phyloP scores from a whole-genome alignment of 2,113 vertebrate genomes.

The Oostethus manadensis region DNA sequence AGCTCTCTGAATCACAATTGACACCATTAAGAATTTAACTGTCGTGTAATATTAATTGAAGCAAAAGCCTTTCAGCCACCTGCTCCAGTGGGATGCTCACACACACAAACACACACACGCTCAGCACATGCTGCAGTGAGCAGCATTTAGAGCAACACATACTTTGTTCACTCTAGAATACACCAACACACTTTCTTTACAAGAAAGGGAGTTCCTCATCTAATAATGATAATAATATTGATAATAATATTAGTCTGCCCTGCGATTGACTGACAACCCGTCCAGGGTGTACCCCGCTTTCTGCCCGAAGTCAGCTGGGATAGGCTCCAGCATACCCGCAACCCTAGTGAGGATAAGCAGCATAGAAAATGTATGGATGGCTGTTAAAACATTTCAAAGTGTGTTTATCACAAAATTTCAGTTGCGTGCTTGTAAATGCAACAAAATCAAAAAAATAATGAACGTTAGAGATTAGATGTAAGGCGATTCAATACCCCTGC shows the following conservation, averaged over 20 bases:
- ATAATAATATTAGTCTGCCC: no score
- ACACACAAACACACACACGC: not conserved
- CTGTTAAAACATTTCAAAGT: not conserved
- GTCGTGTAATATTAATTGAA: slow-evolving; percentile 26
- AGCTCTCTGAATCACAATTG: not conserved
- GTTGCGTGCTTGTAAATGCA: not conserved
- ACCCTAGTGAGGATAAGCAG: no score
- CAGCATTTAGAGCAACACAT: not conserved
- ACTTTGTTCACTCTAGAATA: not conserved
- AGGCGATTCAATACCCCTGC: not conserved
- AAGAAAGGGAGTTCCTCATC: not conserved
- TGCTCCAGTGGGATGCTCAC: slow-evolving; percentile 6
- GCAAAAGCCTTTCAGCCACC: slow-evolving; percentile 16
- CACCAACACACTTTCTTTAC: not conserved
- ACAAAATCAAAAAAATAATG: not conserved
- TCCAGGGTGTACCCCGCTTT: no score
- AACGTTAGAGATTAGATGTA: no score
- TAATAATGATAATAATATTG: no score
- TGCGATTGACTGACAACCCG: no score
- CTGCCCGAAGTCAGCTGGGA: no score
- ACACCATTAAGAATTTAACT: slow-evolving; percentile 13
- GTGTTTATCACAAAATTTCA: not conserved
- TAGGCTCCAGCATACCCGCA: no score
- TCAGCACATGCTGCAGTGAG: no score
- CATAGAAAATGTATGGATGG: no score